Conservation (phyloP, 2,888 invertebrate genomes). For the Trachelus iudaicus region DNA sequence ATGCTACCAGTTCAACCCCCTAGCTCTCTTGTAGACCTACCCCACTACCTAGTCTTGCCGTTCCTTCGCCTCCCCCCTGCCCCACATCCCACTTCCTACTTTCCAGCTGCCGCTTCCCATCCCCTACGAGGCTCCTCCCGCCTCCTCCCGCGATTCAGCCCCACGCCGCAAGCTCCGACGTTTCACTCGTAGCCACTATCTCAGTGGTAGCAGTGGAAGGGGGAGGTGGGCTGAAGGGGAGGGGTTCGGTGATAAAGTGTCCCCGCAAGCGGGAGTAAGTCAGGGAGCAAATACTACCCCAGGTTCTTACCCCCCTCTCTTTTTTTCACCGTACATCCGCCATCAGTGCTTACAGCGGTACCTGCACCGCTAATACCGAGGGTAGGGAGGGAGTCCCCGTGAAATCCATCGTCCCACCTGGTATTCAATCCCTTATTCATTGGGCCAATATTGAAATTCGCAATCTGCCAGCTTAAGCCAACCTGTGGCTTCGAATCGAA, state of each 20-base stretch:
- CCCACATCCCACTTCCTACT: background rate
- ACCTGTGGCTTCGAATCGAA: conserved; percentile 32
- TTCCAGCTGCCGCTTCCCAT: conserved; percentile 1
- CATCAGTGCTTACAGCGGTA: background rate
- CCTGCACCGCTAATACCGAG: conserved; percentile 13
- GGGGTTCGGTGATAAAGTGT: conserved; percentile 28
- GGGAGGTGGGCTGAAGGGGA: conserved; percentile 11
- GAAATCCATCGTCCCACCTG: conserved; percentile 25
- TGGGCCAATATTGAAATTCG: conserved; percentile 41
- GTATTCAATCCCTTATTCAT: conserved; percentile 42
- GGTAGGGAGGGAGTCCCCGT: conserved; percentile 17
- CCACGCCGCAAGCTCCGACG: conserved; percentile 9
- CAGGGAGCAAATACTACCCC: conserved; percentile 29
- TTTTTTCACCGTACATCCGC: conserved; percentile 1
- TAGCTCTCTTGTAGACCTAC: background rate
- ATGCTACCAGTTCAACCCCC: background rate
- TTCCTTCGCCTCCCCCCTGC: background rate
- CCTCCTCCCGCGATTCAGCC: conserved; percentile 21
- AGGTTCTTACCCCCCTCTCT: conserved; percentile 2
- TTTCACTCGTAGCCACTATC: conserved; percentile 10
- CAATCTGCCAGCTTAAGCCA: conserved; percentile 27
- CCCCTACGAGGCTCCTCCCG: conserved; percentile 12
- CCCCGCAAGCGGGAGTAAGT: conserved; percentile 23
- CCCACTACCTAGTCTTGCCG: background rate
- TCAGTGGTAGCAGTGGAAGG: background rate